Evolutionary conservation across 2,113 vertebrate species (phyloP), one percentile per base, ranked within the genome.

Genomic region (Calidris pygmaea): DNA sequence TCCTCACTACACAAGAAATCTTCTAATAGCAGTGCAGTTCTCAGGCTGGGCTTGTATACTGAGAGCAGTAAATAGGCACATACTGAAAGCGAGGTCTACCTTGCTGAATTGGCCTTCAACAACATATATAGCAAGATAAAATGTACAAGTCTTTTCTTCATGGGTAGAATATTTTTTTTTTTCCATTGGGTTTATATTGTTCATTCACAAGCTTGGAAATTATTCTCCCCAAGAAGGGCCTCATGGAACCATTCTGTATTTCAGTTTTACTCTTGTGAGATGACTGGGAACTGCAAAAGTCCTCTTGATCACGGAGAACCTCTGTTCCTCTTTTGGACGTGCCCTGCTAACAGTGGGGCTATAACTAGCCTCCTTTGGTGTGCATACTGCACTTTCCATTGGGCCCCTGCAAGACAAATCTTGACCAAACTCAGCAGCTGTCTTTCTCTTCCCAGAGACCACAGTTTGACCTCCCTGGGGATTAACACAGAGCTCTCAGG

Each of bases 221-320:
- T 41, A 13, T 17, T 83, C n/a, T 68, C 48, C 15, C 4, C 22
- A 65, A 50, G 34, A 59, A 43, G 32, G 35, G 23, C 30, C 16
- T 78, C 16, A 5, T 45, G 21, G 41, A 59, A 37, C 58, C 1
- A 0, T 48, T 43, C 35, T 1, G 1, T 6, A 0, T 50, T 65
- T 43, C 35, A 20, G 3, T 62, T 76, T 85, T 60, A 9, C 13
- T 29, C 47, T 43, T 85, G 5, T 27, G 56, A 48, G 43, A 22
- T 35, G 12, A 2, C 3, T 65, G 21, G 32, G 48, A 74, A 9
- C 53, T 52, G 26, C 48, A 41, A 17, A n/a, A 29, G 21, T 85
- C 59, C 34, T 23, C 5, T 22, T 66, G 35, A 5, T 67, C 6
- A 1, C 0, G 16, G 14, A 63, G 41, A 10, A 10, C 43, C 32